phyloP scores from a whole-genome alignment of 23 tunicate genomes.

The Diplosoma virens region DNA sequence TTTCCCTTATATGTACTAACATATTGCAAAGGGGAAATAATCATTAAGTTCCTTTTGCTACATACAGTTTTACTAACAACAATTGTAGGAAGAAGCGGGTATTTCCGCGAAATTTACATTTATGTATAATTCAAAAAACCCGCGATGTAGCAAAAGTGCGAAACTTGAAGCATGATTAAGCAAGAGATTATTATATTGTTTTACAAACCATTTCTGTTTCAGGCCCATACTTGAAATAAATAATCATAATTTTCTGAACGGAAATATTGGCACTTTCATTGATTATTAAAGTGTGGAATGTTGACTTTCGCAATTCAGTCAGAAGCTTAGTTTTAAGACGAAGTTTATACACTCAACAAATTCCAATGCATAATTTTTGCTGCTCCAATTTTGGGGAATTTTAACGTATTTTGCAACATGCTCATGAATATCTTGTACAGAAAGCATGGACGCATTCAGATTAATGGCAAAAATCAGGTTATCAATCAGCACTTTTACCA shows the following conservation, averaged over 20 bases:
- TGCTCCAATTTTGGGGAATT: conserved; percentile 9
- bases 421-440: conserved; percentile 11
- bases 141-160: too few species aligned
- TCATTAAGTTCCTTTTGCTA: too few species aligned
- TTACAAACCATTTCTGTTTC: conserved; percentile 1
- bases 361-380: conserved; percentile 13
- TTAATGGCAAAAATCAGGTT: conserved; percentile 6
- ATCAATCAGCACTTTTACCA: conserved; percentile 21
- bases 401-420: conserved; percentile 8
- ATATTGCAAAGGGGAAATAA: too few species aligned
- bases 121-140: too few species aligned
- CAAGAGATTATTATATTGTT: too few species aligned
- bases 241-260: background rate
- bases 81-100: too few species aligned
- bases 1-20: too few species aligned
- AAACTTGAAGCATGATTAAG: too few species aligned
- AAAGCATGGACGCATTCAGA: conserved; percentile 16
- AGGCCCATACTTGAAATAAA: background rate
- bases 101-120: too few species aligned
- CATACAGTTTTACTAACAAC: too few species aligned
- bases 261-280: conserved; percentile 10
- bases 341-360: conserved; percentile 15
- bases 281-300: background rate
- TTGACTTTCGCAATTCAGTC: conserved; percentile 18
- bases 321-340: conserved; percentile 12